Evolutionary conservation across 2,797 vertebrate genomes (phyloP).

Genomic region (Microctenopoma steveboyesi): DNA sequence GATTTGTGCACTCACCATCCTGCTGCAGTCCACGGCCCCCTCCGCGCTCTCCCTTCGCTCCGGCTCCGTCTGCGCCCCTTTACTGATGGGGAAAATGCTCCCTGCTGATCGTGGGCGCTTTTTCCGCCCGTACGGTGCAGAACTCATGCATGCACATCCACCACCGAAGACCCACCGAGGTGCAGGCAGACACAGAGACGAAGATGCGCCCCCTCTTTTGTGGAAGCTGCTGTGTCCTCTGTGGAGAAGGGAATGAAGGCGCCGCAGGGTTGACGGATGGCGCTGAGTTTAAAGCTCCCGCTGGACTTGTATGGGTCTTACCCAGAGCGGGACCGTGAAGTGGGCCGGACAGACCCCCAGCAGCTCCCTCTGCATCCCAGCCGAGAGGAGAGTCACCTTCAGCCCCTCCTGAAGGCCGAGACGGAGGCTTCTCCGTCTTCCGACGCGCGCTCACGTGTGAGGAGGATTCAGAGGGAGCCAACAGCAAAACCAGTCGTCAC

Average conservation of each 20-base stretch:
- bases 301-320: slow-evolving; percentile 45
- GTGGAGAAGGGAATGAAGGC: not conserved
- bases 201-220: not conserved
- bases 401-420: slow-evolving; percentile 78
- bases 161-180: slow-evolving; percentile 33
- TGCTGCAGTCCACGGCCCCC: slow-evolving; percentile 90
- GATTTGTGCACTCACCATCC: slow-evolving; percentile 86
- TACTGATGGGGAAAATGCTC: slow-evolving; percentile 89
- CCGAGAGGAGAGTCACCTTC: slow-evolving; percentile 83
- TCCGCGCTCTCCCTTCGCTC: slow-evolving; percentile 90
- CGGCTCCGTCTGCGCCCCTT: slow-evolving; percentile 81
- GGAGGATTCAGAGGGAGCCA: slow-evolving; percentile 49
- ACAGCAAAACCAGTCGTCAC: slow-evolving; percentile 63
- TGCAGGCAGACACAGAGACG: not conserved
- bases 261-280: slow-evolving; percentile 4
- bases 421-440: slow-evolving; percentile 64
- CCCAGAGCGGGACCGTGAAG: slow-evolving; percentile 47
- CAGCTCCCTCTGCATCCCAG: slow-evolving; percentile 81
- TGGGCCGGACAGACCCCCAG: slow-evolving; percentile 49
- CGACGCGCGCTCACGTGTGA: slow-evolving; percentile 60
- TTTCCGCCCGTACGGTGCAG: slow-evolving; percentile 94
- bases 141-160: slow-evolving; percentile 95
- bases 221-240: slow-evolving; percentile 35
- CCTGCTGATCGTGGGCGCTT: slow-evolving; percentile 91
- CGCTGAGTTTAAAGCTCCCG: not conserved